Evolutionary conservation across 1,140 invertebrate genomes (phyloP), one percentile per base, ranked within the genome.

Genomic region (Cydia amplana): DNA sequence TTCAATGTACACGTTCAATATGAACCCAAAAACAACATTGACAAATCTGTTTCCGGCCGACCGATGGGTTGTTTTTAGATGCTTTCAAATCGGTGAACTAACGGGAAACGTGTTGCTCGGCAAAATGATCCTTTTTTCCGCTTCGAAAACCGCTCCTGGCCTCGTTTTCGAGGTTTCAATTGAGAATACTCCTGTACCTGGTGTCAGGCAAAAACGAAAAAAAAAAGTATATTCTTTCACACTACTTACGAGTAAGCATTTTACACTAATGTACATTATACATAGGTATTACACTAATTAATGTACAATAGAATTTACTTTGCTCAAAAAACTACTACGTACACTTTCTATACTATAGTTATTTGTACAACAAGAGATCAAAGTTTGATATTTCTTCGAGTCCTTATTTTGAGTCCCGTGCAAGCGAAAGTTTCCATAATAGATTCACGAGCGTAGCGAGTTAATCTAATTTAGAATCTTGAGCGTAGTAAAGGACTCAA

Each of bases 81-180:
- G 65, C n/a, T 70, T 70, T 70, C 16, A 43, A 36, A 70, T 43
- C 65, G 32, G 64, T 14, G 16, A 70, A 70, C 65, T 70, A 70
- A 70, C 18, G 32, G 65, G 20, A 70, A 70, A 43, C 23, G 32
- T 70, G 65, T 36, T 70, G n/a, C 36, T 32, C 32, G 36, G 28
- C 32, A 36, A 70, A 70, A 43, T 70, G n/a, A 70, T 70, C 23
- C 32, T 70, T 40, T 70, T 49, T 60, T 70, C 28, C 65, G 36
- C 65, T 70, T 70, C 32, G 36, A n/a, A 36, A 70, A 70, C 65
- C 65, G 65, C 36, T n/a, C n/a, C n/a, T 70, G 65, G 65, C 65
- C 65, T 70, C 40, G 65, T 70, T 40, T 67, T n/a, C 16, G 65
- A 40, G n/a, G 32, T 70, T 70, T 36, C 25, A 70, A 70, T 70